Percentiles rank a stretch among this genome's conserved stretches.
phyloP scores from a whole-genome alignment of 1,140 invertebrate genomes.

The Teleogryllus occipitalis region DNA sequence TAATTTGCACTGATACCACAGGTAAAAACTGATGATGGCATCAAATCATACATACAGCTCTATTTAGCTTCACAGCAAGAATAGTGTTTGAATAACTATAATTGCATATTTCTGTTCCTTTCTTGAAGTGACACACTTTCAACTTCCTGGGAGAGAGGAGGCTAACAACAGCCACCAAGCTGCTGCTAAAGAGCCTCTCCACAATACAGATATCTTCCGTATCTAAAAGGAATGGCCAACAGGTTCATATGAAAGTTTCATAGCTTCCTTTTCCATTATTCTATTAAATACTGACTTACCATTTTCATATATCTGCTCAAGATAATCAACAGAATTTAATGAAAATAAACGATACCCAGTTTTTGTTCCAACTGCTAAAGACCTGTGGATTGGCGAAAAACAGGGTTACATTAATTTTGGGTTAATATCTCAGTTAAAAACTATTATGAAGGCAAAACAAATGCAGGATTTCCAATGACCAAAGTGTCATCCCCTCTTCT shows the following conservation, averaged over 20 bases:
- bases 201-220: constrained; percentile 87
- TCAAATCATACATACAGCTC: constrained; percentile 61
- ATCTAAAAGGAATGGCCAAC: constrained; percentile 37
- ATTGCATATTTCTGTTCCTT: constrained; percentile 96
- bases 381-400: constrained; percentile 51
- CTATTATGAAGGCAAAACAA: neutral
- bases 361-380: constrained; percentile 82
- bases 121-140: constrained; percentile 96
- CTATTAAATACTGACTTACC: constrained; percentile 39
- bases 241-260: neutral
- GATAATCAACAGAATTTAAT: constrained; percentile 70
- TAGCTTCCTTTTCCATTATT: neutral
- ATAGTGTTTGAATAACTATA: constrained; percentile 98
- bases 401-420: neutral
- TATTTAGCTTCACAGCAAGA: constrained; percentile 90
- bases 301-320: constrained; percentile 83
- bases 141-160: constrained; percentile 84
- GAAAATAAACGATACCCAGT: constrained; percentile 83
- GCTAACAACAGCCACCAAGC: constrained; percentile 90
- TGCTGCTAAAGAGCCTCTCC: constrained; percentile 93
- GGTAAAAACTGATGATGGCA: constrained; percentile 6
- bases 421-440: too few relatives aligned
- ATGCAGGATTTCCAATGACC: neutral
- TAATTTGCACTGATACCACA: constrained; percentile 12
- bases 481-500: neutral